Conservation (phyloP, 1,140 invertebrate genomes). For the Phenacoccus solenopsis region DNA sequence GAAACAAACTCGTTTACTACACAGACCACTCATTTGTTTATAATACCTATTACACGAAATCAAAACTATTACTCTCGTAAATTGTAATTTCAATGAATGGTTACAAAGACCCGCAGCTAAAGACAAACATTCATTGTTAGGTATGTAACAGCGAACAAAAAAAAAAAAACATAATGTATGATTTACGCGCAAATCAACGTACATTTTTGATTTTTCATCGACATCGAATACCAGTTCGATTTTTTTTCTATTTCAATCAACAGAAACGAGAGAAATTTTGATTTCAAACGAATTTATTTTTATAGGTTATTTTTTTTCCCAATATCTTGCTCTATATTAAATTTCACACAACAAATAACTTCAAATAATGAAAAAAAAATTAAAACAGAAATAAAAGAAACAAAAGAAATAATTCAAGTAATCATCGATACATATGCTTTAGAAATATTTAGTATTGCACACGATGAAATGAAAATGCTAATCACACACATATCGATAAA, state of each 20-base stretch:
- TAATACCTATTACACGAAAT: too few species aligned
- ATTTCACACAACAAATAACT: neutral
- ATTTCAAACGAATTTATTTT: neutral
- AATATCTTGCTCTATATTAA: neutral
- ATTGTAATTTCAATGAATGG: neutral
- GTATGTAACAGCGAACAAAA: neutral
- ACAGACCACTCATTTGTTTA: too few species aligned
- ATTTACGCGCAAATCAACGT: neutral
- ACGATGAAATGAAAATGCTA: neutral
- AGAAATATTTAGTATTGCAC: constrained; percentile 9
- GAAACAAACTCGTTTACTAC: neutral
- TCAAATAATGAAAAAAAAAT: neutral
- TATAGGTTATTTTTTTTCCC: neutral
- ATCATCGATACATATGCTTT: constrained; percentile 14
- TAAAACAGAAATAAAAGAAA: neutral
- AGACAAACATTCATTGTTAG: neutral
- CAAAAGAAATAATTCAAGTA: neutral
- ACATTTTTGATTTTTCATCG: too few species aligned
- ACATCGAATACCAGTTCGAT: neutral
- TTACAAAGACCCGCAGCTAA: neutral
- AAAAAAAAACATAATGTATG: neutral
- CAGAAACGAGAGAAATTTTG: neutral
- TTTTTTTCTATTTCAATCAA: neutral
- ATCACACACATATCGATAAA: constrained; percentile 14
- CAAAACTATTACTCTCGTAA: too few species aligned